Conservation (phyloP, 2,113 vertebrate genomes). For the Sclerurus mexicanus region DNA sequence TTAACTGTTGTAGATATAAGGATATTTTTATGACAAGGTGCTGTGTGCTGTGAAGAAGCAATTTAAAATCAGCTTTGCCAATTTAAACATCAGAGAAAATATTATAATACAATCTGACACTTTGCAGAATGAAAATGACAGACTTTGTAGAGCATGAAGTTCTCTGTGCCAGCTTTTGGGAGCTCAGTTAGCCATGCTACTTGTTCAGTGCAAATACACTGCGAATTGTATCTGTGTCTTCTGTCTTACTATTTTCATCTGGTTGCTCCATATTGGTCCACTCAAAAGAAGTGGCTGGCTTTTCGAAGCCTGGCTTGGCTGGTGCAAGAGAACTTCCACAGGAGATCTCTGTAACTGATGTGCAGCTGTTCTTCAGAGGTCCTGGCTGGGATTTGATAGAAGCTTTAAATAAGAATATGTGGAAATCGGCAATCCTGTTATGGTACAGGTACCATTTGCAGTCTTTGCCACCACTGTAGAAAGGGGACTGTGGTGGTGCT, state of each 20-base stretch:
- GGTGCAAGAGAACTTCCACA: neutral
- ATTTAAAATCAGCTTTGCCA: constrained; percentile 20
- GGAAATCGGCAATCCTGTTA: neutral
- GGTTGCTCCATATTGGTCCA: accelerated
- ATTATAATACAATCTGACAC: neutral
- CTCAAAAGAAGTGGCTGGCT: neutral
- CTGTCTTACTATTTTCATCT: neutral
- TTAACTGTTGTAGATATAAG: neutral
- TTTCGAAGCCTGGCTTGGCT: neutral
- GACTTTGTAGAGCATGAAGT: neutral
- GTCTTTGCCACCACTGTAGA: neutral
- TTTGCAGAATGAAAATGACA: constrained; percentile 5
- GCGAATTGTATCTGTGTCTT: neutral
- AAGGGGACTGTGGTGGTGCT: neutral
- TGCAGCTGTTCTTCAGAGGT: neutral
- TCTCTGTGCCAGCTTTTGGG: constrained; percentile 13
- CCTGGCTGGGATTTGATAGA: neutral
- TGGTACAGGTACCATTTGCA: accelerated
- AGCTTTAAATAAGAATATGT: neutral
- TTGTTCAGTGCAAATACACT: neutral
- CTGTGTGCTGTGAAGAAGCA: constrained; percentile 25
- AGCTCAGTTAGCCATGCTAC: neutral
- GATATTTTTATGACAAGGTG: constrained; percentile 43
- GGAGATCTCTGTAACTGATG: neutral
- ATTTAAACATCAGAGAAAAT: constrained; percentile 33